Base-by-base conservation (phyloP, 2,888 invertebrate genomes). In the Volucella inanis region DNA sequence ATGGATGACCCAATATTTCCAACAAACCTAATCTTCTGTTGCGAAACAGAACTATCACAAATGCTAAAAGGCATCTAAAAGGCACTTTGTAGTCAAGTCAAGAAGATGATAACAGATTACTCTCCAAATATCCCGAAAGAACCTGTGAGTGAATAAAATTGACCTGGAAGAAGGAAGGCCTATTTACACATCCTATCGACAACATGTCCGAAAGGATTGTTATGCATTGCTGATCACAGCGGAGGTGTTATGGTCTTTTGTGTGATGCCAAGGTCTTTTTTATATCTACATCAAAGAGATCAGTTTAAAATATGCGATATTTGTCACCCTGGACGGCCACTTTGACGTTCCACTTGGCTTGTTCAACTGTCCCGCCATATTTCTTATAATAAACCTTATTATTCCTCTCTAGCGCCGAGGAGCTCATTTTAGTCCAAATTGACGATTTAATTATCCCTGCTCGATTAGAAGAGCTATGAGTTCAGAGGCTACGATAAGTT, bases 311-410 rank as follows among this genome's bases (percentile, higher is more conserved):
- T n/a, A 2, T 22, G 18, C 3, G 18, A 22, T 3, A 22, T 18
- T 18, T 18, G 18, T 18, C 1, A 18, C 18, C 18, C 18, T 3
- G 18, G 18, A 22, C 2, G 18, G 2, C 18, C 18, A 18, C 18
- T 22, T 22, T 22, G 18, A 22, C 1, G 2, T 22, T 2, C 2
- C 18, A 22, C 3, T 92, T 88, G 92, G 91, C 3, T 65, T 91
- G 9, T 90, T 89, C 50, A 91, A 90, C 41, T 88, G 88, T 9
- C 91, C 91, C 11, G 85, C 89, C 4, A 87, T 89, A 18, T 91
- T 92, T 64, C 90, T 88, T 22, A 65, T 90, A 43, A 71, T 82
- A 6, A 71, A 78, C 18, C 45, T 52, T 9, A 43, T 78, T 49
- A 62, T 78, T 41, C 38, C 71, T 47, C 59, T 78, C 39, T 61